Evolutionary conservation across 2,888 invertebrate species (phyloP), one percentile per base, ranked within the genome.

Genomic region (Meiosimyza platycephala): DNA sequence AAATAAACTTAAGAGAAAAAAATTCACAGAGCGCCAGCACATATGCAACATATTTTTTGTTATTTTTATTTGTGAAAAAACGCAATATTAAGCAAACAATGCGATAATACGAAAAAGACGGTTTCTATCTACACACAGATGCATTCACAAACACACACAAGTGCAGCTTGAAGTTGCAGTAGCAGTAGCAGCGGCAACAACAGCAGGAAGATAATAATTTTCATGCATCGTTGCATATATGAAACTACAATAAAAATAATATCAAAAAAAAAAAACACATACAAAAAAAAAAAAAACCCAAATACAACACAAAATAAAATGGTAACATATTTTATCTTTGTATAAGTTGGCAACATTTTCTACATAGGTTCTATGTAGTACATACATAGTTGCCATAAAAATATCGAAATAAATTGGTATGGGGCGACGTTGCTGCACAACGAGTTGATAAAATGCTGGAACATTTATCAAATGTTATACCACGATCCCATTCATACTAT

Each of bases 31-130:
- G 51, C 65, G 33, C 28, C 54, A 22, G 47, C 66, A 40, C 66
- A 65, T 65, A 28, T 52, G 65, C 28, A 65, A 50, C 22, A 51
- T 13, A 51, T 65, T 52, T 51, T 15, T 28, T n/a, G 11, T 3
- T 11, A 48, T 13, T 18, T 50, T 13, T 22, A 48, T 22, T 51
- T 33, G 40, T 15, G 33, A 28, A 33, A 28, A 69, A 59, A 59
- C 60, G 59, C 60, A 69, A 60, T 69, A 69, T 69, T 69, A 60
- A 59, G 33, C 59, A 50, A 69, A 33, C 59, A 50, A 69, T 69
- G 40, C 40, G 60, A 22, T 57, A 28, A 51, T 69, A 33, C 33
- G 68, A 69, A 69, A 51, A 69, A 69, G 48, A 40, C 59, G 59
- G 59, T 48, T 67, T 55, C 28, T 48, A 9, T 62, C n/a, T 40